Percentiles rank a stretch among this genome's conserved stretches.
Conservation (phyloP, 2,113 vertebrate species). For the Phalacrocorax carbo region DNA sequence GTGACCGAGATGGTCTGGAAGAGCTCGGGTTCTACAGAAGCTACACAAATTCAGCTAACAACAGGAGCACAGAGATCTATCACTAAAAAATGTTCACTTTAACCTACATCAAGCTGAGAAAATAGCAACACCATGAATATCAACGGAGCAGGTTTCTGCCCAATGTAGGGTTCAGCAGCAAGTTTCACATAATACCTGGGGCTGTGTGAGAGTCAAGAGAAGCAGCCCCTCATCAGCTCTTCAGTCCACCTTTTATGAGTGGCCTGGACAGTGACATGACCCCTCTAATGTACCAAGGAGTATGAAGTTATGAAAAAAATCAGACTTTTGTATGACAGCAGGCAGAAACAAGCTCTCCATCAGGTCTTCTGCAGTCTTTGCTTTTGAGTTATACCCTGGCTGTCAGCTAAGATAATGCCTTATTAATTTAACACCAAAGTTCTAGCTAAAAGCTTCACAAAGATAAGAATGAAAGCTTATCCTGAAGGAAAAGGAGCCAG, state of each 20-base stretch:
- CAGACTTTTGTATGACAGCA: neutral
- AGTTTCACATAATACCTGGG: neutral
- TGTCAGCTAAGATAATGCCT: neutral
- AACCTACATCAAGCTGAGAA: neutral
- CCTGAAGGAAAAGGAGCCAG: neutral
- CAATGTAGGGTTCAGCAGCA: neutral
- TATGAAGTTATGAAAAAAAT: neutral
- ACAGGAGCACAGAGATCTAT: neutral
- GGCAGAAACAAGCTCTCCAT: neutral
- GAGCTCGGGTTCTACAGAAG: neutral
- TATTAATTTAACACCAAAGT: neutral
- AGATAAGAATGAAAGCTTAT: neutral
- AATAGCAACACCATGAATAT: neutral
- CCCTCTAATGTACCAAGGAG: neutral
- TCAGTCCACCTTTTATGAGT: neutral
- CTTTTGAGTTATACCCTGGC: neutral
- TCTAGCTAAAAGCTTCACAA: neutral
- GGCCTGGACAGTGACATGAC: neutral
- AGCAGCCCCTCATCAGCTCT: neutral
- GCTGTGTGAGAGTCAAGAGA: neutral
- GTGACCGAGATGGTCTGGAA: neutral
- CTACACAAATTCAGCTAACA: neutral
- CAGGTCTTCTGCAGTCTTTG: neutral
- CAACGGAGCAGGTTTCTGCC: neutral
- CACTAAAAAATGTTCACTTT: rapidly evolving